Evolutionary conservation across 2,113 vertebrate species (phyloP).

Genomic region (Lipotes vexillifer): DNA sequence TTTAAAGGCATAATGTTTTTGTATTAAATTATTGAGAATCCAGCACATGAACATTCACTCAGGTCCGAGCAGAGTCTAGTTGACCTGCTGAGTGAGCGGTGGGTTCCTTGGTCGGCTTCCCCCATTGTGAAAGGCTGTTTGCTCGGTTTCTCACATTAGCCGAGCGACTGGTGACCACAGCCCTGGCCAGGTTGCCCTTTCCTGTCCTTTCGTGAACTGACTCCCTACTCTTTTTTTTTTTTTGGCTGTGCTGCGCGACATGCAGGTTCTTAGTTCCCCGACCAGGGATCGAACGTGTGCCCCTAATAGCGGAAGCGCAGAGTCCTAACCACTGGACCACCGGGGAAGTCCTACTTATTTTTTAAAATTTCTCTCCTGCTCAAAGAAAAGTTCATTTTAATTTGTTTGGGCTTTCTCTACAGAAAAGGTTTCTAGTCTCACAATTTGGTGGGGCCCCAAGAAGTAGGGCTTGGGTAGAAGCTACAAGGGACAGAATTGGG

Average conservation of each 20-base stretch:
- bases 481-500: not conserved
- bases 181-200: not conserved
- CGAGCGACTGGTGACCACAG: rapidly evolving
- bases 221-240: not conserved
- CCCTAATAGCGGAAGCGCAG: no score
- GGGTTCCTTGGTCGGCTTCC: no score
- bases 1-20: not conserved
- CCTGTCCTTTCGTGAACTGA: rapidly evolving
- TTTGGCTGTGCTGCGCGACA: no score
- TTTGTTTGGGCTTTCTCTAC: not conserved
- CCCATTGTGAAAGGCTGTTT: rapidly evolving
- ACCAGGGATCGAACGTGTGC: no score
- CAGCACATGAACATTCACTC: rapidly evolving
- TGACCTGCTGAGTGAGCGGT: rapidly evolving
- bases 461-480: not conserved
- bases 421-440: not conserved
- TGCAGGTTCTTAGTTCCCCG: no score
- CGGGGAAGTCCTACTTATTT: not conserved
- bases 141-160: rapidly evolving
- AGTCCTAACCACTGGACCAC: no score
- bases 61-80: not conserved
- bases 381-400: not conserved
- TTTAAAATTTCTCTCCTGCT: not conserved
- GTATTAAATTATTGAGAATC: no score
- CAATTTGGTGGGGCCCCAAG: not conserved